A percentile compares a stretch with the other conserved stretches of the same genome.
Evolutionary conservation across 2,888 invertebrate genomes (phyloP).

Genomic region (Drosophila kambysellisi): DNA sequence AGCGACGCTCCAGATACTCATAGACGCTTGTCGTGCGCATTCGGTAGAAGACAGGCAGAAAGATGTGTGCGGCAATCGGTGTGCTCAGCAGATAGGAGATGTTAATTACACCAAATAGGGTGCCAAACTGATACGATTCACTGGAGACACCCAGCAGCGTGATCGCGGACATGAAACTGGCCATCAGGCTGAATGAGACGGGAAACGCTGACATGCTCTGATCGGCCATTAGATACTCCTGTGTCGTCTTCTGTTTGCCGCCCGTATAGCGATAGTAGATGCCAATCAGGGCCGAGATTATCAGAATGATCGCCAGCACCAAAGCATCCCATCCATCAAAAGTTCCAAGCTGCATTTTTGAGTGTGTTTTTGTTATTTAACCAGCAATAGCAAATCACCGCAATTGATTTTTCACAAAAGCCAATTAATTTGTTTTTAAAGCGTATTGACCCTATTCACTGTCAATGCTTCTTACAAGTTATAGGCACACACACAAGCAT

Average conservation of each 20-base stretch:
- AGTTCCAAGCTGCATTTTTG: conserved; percentile 61
- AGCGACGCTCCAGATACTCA: conserved; percentile 96
- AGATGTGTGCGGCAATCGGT: conserved; percentile 91
- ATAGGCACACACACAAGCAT: conserved; percentile 29
- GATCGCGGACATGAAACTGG: conserved; percentile 96
- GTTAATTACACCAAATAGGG: conserved; percentile 92
- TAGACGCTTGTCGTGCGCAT: conserved; percentile 94
- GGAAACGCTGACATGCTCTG: conserved; percentile 92
- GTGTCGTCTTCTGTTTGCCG: conserved; percentile 93
- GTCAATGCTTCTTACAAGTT: conserved; percentile 60
- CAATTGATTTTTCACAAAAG: conserved; percentile 65
- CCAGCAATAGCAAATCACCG: neutral
- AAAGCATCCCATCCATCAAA: conserved; percentile 91
- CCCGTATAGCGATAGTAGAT: conserved; percentile 94
- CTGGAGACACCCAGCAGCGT: conserved; percentile 94
- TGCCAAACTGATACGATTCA: conserved; percentile 93
- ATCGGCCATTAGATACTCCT: conserved; percentile 95
- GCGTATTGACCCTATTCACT: conserved; percentile 62
- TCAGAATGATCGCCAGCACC: conserved; percentile 90
- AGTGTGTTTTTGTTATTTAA: conserved; percentile 12
- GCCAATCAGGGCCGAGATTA: conserved; percentile 91
- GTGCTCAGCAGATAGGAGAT: conserved; percentile 91
- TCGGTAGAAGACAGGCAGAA: conserved; percentile 94
- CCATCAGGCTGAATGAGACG: conserved; percentile 95
- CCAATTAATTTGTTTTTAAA: conserved; percentile 21